Percentiles rank a stretch among this genome's conserved stretches.
These are phyloP conservation scores for Typhlichthys subterraneus DNA, from an alignment of 2,797 vertebrate species.

Conservation along the genomic window DNA sequence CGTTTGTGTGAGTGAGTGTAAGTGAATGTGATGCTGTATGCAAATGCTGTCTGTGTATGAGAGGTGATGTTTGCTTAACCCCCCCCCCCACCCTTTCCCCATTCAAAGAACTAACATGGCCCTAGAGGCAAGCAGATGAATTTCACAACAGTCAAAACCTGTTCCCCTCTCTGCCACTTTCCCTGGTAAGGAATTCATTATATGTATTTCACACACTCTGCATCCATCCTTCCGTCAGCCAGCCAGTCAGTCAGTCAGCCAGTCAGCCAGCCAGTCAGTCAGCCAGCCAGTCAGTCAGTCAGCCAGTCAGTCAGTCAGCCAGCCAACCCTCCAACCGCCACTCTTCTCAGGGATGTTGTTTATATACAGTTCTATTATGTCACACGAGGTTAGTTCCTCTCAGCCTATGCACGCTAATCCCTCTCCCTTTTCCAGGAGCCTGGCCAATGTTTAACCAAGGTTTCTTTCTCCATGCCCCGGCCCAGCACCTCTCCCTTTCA, in stretches of 20 bases:
- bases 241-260: slow-evolving; percentile 14
- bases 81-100: not conserved
- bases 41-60: not conserved
- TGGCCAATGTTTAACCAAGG: slow-evolving; percentile 64
- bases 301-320: slow-evolving; percentile 21
- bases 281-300: slow-evolving; percentile 48
- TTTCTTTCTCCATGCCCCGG: slow-evolving; percentile 62
- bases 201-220: slow-evolving; percentile 62
- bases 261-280: slow-evolving; percentile 46
- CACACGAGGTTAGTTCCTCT: slow-evolving; percentile 77
- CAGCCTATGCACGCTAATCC: slow-evolving; percentile 71
- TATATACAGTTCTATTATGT: slow-evolving; percentile 80
- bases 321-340: slow-evolving; percentile 23
- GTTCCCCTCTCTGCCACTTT: slow-evolving; percentile 29
- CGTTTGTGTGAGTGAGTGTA: not conserved
- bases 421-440: slow-evolving; percentile 61
- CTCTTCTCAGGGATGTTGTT: slow-evolving; percentile 73
- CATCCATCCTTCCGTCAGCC: slow-evolving; percentile 47
- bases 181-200: slow-evolving; percentile 40
- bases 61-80: not conserved
- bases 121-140: slow-evolving; percentile 16
- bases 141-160: slow-evolving; percentile 20
- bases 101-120: slow-evolving; percentile 16
- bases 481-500: slow-evolving; percentile 61
- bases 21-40: not conserved